These are phyloP conservation scores for Eristalis arbustorum DNA, from an alignment of 2,888 invertebrate species.

Conservation along the genomic window DNA sequence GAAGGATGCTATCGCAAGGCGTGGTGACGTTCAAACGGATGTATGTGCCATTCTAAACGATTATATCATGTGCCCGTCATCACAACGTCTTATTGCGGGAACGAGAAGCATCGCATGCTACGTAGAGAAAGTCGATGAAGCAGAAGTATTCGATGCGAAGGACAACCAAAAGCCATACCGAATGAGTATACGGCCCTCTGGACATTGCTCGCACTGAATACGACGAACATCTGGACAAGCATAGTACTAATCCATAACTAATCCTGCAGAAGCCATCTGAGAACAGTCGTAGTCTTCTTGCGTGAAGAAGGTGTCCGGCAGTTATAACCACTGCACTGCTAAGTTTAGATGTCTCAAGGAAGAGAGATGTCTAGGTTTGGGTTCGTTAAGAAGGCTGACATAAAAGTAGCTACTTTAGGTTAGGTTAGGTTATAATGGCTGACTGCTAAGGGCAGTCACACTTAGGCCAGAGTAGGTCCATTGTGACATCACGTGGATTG, in stretches of 20 bases:
- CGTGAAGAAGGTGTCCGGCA: too few relatives aligned
- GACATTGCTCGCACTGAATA: conserved; percentile 93
- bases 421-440: too few relatives aligned
- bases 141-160: conserved; percentile 87
- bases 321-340: too few relatives aligned
- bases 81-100: conserved; percentile 95
- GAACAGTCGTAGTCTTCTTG: too few relatives aligned
- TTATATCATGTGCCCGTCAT: conserved; percentile 99
- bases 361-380: too few relatives aligned
- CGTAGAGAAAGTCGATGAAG: conserved; percentile 92
- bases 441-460: too few relatives aligned
- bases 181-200: conserved; percentile 95
- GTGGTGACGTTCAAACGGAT: conserved; percentile 94
- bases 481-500: too few relatives aligned
- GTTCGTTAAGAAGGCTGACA: too few relatives aligned
- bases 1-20: conserved; percentile 92
- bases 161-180: conserved; percentile 88
- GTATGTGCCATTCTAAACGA: conserved; percentile 97
- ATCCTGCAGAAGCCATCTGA: too few relatives aligned
- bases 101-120: conserved; percentile 98
- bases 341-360: too few relatives aligned
- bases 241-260: conserved; percentile 93
- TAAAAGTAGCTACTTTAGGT: too few relatives aligned
- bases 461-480: too few relatives aligned
- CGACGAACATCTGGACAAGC: conserved; percentile 90